Base-by-base conservation (phyloP, 2,113 vertebrate genomes). In the Vanacampus margaritifer region DNA sequence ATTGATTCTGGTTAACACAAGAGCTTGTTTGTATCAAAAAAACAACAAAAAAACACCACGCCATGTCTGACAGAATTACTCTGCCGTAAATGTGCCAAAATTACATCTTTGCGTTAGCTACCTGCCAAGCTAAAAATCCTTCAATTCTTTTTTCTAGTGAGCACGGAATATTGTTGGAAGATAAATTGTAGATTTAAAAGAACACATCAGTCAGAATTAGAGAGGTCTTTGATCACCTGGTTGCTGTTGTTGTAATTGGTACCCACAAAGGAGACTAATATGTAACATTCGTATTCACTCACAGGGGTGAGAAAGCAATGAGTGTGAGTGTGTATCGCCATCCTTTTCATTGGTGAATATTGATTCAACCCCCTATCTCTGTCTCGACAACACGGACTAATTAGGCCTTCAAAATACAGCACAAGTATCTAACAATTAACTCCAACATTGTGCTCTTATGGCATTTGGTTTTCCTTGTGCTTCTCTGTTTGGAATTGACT, bases 401-500 rank as follows among this genome's bases (percentile, higher is more conserved):
- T 90, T 88, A 88, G 84, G 58, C 75, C 66, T 70, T 81, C 74
- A 79, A 82, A 79, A 59, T 85, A 73, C 72, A 79, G 74, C 81
- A 71, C 71, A 85, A 80, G 70, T 77, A 81, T 80, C 80, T 45
- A 50, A 82, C 84, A 88, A 86, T 90, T 87, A 90, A 78, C 80
- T 81, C 69, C 72, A 79, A 57, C 76, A 59, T 71, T 72, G 36
- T 67, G 79, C 63, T 81, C 75, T 76, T 64, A 75, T 90, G 87
- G 83, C 84, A 86, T 90, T 90, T 88, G 58, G 74, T 84, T 80
- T 87, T 85, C 72, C 36, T 10, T 50, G 10, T 71, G 72, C 79
- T 86, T 75, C 74, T 76, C 88, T 82, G 84, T 86, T 85, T 48
- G 68, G 39, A 79, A 89, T 89, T 70, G 86, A 89, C 78, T 72